phyloP scores from a whole-genome alignment of 2,797 vertebrate species.

The Sebastes aleutianus region DNA sequence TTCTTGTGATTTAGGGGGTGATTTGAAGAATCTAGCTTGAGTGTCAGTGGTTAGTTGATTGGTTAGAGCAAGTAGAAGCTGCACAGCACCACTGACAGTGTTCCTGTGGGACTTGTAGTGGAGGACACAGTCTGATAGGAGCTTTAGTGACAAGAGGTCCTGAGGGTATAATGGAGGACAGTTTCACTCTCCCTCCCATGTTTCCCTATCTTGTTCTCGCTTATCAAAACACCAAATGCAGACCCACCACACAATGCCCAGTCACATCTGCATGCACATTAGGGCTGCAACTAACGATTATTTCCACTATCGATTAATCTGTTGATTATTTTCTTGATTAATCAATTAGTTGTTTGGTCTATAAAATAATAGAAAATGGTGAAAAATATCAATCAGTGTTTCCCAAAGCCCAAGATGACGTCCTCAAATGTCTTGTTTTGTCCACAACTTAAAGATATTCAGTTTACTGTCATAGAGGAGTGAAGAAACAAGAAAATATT shows the following conservation, averaged over 20 bases:
- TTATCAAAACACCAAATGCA: background rate
- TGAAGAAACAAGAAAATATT: no score
- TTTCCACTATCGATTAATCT: no score
- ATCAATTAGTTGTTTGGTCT: no score
- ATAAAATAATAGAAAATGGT: no score
- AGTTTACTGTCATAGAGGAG: no score
- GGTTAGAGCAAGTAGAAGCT: background rate
- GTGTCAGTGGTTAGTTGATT: constrained; percentile 1
- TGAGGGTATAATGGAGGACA: constrained; percentile 41
- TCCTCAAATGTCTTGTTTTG: no score
- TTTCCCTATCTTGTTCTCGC: background rate
- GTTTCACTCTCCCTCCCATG: constrained; percentile 20
- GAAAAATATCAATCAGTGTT: no score
- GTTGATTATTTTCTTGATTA: no score
- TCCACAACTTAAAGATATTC: no score
- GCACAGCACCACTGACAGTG: constrained; percentile 35
- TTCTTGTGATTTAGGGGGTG: background rate
- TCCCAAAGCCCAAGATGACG: no score
- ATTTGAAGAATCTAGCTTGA: background rate
- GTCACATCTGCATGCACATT: background rate
- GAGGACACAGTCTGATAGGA: constrained; percentile 53
- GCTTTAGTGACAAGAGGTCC: constrained; percentile 66
- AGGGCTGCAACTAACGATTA: no score
- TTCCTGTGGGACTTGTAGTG: constrained; percentile 32
- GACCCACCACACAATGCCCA: background rate